Evolutionary conservation across 2,113 vertebrate genomes (phyloP), one percentile per base, ranked within the genome.

Genomic region (Nothoprocta pentlandii): DNA sequence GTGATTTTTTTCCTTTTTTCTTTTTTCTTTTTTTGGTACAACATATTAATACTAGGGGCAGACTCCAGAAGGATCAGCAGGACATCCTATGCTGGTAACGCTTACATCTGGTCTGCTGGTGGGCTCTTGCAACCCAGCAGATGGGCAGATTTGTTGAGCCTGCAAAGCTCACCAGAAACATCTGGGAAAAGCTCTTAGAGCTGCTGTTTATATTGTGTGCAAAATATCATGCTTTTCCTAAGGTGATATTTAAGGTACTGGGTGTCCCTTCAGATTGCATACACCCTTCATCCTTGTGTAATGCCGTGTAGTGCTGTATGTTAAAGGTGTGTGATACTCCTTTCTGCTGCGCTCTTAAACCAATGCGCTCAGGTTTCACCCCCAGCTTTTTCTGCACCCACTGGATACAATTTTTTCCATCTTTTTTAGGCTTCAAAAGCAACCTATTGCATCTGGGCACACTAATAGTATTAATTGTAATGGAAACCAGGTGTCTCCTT

Each of bases 201-300:
- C 44, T 89, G 66, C 80, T 90, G 64, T 75, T 93, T 78, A 49
- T 44, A 92, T 92, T 94, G 42, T 79, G 28, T 88, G 39, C 61
- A 83, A 10, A 59, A 23, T 75, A 73, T 86, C 51, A 56, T 34
- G 22, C 4, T 89, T 93, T 83, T 77, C 54, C 71, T 62, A 62
- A 80, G 30, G 59, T 76, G 67, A 59, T 63, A 28, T 83, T 58
- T 68, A 41, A 73, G 59, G 41, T 28, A 68, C 1, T 34, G 39
- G 54, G 23, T 75, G 66, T 84, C 62, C 25, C 46, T 47, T 63
- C 82, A 73, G 30, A 41, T n/a, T 83, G 12, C 13, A 6, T 12
- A 25, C 74, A 42, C 42, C 67, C 68, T 71, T 32, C 51, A 23
- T 84, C 83, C 34, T 71, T 86, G 83, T 62, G 32, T 56, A 74